Evolutionary conservation across 2,797 vertebrate genomes (phyloP), one percentile per base, ranked within the genome.

Genomic region (Cuniculus paca): DNA sequence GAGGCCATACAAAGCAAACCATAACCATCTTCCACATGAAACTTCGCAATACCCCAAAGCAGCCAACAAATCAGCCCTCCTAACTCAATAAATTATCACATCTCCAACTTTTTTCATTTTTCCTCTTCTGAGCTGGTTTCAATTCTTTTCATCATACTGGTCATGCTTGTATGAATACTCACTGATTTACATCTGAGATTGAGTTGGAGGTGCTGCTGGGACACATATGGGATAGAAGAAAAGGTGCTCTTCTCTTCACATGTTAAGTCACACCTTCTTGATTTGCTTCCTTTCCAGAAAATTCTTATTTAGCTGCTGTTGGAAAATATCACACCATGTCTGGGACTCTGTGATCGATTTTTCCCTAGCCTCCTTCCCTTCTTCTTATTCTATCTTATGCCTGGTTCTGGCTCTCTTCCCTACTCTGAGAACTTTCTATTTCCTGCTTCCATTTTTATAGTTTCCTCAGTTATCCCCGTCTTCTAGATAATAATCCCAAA

Each of bases 1-100:
- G 39, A 83, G 65, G 3, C 42, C 20, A 81, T 13, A 65, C 36
- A 78, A 88, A 92, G 91, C 52, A 90, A 92, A 85, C 34, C 56
- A 58, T 96, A 96, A 92, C n/a, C 10, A 54, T 80, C 39, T 88
- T 52, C 89, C 14, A 52, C 34, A 50, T 2, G 79, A 78, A 80
- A n/a, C 16, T 56, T 72, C 70, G 56, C 68, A 95, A 87, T 89
- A 79, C 8, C 6, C 56, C 52, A 61, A 95, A 80, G 88, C 2
- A 72, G 13, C 11, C 58, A 83, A 88, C 12, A 88, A 22, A 85
- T 65, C 10, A 8, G 24, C 3, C 16, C 6, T 17, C 31, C 28
- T 10, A 28, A 70, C 54, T 65, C 36, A 83, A 39, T 20, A 45
- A 26, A 60, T 89, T 54, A 52, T 28, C 91, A 36, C 28, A 60